A percentile compares a stretch with the other conserved stretches of the same genome.
phyloP scores from a whole-genome alignment of 1,140 invertebrate species.

The Hyphantria cunea region DNA sequence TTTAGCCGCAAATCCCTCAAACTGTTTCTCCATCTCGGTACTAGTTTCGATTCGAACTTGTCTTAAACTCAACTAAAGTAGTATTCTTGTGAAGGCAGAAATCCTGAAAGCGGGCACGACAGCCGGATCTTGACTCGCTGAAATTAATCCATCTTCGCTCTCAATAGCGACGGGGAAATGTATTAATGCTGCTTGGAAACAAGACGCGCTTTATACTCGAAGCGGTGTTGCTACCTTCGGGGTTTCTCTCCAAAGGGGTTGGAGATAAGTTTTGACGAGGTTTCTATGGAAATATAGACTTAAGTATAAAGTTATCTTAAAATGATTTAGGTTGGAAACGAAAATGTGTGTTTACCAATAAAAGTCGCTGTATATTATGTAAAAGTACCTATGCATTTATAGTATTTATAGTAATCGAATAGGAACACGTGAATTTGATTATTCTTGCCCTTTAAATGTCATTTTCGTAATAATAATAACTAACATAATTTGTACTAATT shows the following conservation, averaged over 20 bases:
- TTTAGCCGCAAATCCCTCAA: constrained; percentile 62
- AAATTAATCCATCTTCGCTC: constrained; percentile 74
- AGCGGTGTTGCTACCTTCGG: too few species aligned
- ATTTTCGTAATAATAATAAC: too few species aligned
- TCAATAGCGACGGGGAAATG: constrained; percentile 64
- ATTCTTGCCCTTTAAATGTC: too few species aligned
- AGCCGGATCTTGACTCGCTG: constrained; percentile 67
- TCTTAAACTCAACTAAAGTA: constrained; percentile 52
- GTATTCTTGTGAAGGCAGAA: constrained; percentile 61
- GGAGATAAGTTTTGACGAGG: too few species aligned
- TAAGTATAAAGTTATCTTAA: not conserved
- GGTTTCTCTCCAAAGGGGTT: too few species aligned
- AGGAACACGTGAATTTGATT: too few species aligned
- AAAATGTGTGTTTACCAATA: not conserved
- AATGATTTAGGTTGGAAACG: not conserved
- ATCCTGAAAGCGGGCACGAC: constrained; percentile 57
- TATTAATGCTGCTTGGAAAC: constrained; percentile 54
- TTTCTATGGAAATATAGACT: too few species aligned
- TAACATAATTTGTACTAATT: too few species aligned
- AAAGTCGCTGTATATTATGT: too few species aligned
- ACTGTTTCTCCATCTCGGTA: constrained; percentile 54
- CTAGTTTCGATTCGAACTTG: constrained; percentile 75
- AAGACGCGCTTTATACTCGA: constrained; percentile 1
- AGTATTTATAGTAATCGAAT: too few species aligned
- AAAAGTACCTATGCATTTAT: too few species aligned